A percentile compares a stretch with the other conserved stretches of the same genome.
phyloP scores from a whole-genome alignment of 2,888 invertebrate genomes.

The Hirtodrosophila histrioides region DNA sequence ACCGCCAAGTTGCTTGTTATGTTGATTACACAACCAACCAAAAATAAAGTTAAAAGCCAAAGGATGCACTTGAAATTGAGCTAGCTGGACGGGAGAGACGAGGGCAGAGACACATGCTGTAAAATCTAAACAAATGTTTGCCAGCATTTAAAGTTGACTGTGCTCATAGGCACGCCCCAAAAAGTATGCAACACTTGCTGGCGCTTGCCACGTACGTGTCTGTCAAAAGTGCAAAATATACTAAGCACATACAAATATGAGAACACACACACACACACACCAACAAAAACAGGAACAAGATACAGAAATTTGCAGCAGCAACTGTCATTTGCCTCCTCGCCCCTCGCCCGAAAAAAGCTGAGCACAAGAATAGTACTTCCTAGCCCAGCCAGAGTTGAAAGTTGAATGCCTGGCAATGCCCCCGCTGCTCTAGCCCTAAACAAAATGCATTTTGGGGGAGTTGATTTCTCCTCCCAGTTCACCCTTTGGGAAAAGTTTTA shows the following conservation, averaged over 20 bases:
- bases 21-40: constrained; percentile 66
- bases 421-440: constrained; percentile 40
- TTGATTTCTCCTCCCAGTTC: not conserved
- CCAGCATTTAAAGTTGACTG: constrained; percentile 27
- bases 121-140: constrained; percentile 3
- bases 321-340: constrained; percentile 51
- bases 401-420: constrained; percentile 82
- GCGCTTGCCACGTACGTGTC: constrained; percentile 32
- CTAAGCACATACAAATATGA: constrained; percentile 24
- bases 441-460: constrained; percentile 52
- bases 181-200: constrained; percentile 60
- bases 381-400: constrained; percentile 77
- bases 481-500: constrained; percentile 52
- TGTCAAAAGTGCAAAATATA: constrained; percentile 27
- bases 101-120: not conserved
- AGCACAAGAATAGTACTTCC: constrained; percentile 8
- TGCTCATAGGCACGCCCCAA: constrained; percentile 51
- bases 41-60: constrained; percentile 58
- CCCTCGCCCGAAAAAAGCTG: not conserved
- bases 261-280: not conserved
- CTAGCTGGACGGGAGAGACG: constrained; percentile 3
- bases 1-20: constrained; percentile 79
- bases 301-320: constrained; percentile 22
- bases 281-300: not conserved
- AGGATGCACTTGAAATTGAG: constrained; percentile 56